These are phyloP conservation scores for Sturmia bella DNA, from an alignment of 2,888 invertebrate genomes.

Conservation along the genomic window DNA sequence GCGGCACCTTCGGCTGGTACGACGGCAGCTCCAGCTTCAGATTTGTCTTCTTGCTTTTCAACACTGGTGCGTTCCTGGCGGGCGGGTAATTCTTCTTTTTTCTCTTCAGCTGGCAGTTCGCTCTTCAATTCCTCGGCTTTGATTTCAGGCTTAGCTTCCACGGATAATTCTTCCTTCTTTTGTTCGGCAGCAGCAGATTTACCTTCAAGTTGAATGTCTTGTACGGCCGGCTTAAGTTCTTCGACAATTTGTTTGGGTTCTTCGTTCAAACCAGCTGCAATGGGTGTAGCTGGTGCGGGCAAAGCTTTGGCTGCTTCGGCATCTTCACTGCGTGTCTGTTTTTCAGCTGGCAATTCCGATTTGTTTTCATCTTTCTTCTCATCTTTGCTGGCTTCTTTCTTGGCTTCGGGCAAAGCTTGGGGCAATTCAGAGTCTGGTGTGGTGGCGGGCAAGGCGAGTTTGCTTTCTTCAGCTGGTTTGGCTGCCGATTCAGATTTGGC, in stretches of 20 bases:
- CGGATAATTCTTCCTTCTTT: slow-evolving; percentile 67
- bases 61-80: slow-evolving; percentile 75
- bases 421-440: slow-evolving; percentile 73
- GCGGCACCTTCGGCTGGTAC: slow-evolving; percentile 53
- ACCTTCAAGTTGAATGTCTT: slow-evolving; percentile 61
- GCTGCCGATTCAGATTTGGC: slow-evolving; percentile 34
- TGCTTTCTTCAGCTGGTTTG: slow-evolving; percentile 53
- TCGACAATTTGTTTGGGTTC: slow-evolving; percentile 64
- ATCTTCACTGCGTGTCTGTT: slow-evolving; percentile 73
- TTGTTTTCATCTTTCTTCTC: slow-evolving; percentile 71
- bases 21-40: slow-evolving; percentile 37
- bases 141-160: slow-evolving; percentile 56
- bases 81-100: slow-evolving; percentile 73
- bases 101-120: slow-evolving; percentile 60
- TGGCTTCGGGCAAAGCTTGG: slow-evolving; percentile 71
- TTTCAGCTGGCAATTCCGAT: slow-evolving; percentile 67
- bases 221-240: slow-evolving; percentile 67
- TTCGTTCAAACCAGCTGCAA: slow-evolving; percentile 71
- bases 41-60: slow-evolving; percentile 67
- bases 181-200: slow-evolving; percentile 70
- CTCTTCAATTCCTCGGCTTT: slow-evolving; percentile 46
- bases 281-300: slow-evolving; percentile 70
- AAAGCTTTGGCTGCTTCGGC: slow-evolving; percentile 73
- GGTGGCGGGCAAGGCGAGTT: slow-evolving; percentile 69
- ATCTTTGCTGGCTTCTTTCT: slow-evolving; percentile 59